Percentiles rank a stretch among this genome's conserved stretches.
phyloP scores from a whole-genome alignment of 2,797 vertebrate species.

The Todus mexicanus region DNA sequence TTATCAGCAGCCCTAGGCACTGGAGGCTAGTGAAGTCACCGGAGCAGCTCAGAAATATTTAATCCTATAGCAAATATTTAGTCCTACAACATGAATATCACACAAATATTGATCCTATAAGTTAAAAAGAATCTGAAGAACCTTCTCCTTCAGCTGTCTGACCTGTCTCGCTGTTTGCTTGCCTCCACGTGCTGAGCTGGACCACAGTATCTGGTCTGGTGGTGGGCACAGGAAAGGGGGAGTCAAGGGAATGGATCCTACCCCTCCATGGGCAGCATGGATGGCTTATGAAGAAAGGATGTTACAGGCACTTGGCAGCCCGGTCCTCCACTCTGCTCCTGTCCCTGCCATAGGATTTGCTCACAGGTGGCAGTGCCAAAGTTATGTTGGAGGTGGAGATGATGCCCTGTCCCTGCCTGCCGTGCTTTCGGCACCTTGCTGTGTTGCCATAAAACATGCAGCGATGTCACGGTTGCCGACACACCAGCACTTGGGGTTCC shows the following conservation, averaged over 20 bases:
- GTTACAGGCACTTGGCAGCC: not conserved
- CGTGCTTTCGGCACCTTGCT: fast-evolving
- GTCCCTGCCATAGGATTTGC: not conserved
- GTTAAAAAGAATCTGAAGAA: not conserved
- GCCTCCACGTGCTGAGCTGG: not conserved
- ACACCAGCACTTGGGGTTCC: not conserved
- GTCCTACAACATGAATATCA: not conserved
- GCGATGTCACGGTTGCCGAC: fast-evolving
- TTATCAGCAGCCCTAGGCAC: constrained; percentile 32
- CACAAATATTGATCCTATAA: constrained; percentile 24
- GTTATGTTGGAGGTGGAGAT: not conserved
- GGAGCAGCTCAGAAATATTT: not conserved
- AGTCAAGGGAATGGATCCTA: not conserved
- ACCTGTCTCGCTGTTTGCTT: not conserved
- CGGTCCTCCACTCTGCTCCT: fast-evolving
- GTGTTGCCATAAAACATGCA: fast-evolving
- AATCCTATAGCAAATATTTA: constrained; percentile 55
- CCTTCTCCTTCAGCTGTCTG: not conserved
- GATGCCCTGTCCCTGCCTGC: not conserved
- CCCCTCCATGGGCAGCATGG: fast-evolving
- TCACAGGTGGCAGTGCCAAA: not conserved
- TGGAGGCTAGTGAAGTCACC: not conserved
- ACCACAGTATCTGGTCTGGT: not conserved
- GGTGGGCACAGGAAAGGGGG: not conserved
- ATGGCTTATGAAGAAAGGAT: not conserved